Base-by-base conservation (phyloP, 2,888 invertebrate genomes). In the Eupithecia dodoneata region DNA sequence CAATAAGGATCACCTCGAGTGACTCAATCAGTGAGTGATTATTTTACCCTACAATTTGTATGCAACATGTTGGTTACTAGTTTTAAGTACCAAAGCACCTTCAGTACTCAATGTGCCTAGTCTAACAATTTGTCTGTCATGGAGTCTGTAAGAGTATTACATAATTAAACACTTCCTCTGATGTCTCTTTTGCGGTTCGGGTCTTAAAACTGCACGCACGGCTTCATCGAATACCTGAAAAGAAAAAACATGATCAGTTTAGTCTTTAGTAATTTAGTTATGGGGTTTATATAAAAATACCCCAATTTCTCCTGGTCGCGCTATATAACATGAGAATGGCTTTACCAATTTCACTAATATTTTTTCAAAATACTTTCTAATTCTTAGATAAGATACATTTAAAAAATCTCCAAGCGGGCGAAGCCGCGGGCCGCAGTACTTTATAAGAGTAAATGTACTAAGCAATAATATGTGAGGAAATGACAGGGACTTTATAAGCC, bases 151-250 rank as follows among this genome's bases (percentile, higher is more conserved):
- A 78, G 71, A 84, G 89, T 90, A 94, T 96, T 97, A 97, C 96
- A 97, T 96, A 92, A 97, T 96, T 92, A 96, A 95, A 96, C 98
- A 99, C 95, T 98, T 98, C 95, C 98, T 97, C 96, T 98, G 98
- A 95, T 98, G 97, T 95, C 98, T 97, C 94, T 99, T 99, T 89
- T 98, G 97, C 78, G 99, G 99, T 94, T 99, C 99, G 74, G 99
- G 99, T 96, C 99, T 97, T 88, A 99, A 96, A 83, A 99, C 99
- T 78, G 99, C 98, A 85, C 99, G 96, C 59, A 99, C 99, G 49
- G 99, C 99, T 96, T 99, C 99, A 90, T 99, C 99, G 95, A 99
- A 99, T 77, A 99, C 99, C 98, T 99, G 94, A 9, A 80, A 79
- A 49, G n/a, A 74, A 63, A 30, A 9, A 12, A 30, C 30, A 59